Evolutionary conservation across 1,140 invertebrate species (phyloP), one percentile per base, ranked within the genome.

Genomic region (Drusus annulatus): DNA sequence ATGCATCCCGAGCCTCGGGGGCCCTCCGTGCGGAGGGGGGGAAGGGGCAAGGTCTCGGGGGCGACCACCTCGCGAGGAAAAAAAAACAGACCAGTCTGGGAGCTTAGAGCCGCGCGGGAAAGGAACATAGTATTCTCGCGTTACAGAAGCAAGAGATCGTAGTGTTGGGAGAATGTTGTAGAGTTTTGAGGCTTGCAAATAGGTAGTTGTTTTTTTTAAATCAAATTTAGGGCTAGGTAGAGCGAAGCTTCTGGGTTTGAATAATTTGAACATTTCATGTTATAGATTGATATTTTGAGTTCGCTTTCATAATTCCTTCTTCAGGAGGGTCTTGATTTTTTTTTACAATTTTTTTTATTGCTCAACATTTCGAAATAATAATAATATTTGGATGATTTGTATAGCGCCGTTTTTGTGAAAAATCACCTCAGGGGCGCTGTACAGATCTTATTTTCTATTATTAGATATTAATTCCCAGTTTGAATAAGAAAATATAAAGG

Each of bases 31-130:
- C 21, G 51, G 1, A 31, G 17, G 21, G 50, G 69, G 23, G 51
- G 16, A n/a, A n/a, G 51, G 50, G 21, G 51, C 69, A 74, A 74
- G 69, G 69, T 56, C 69, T 74, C 69, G 3, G 25, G 69, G 69
- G 69, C 69, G 52, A 74, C 23, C 51, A 74, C 69, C 69, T 74
- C 23, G 19, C 52, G 15, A 6, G 7, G 15, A 74, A 74, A 74
- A 54, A 73, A 31, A 74, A 25, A 28, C 51, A n/a, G 10, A 56
- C 69, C 52, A 36, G 50, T 56, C 21, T 52, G 69, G 51, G 31
- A 13, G 10, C 36, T 45, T n/a, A 1, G 62, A 36, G 62, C 25
- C 8, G 23, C 21, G 25, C 28, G 28, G 21, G 23, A 25, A 25
- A 63, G 60, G 36, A 45, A 1, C 36, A 45, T 45, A 45, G 36